Percentiles rank a stretch among this genome's conserved stretches.
phyloP scores from a whole-genome alignment of 2,797 vertebrate species.

The Aldrovandia affinis region DNA sequence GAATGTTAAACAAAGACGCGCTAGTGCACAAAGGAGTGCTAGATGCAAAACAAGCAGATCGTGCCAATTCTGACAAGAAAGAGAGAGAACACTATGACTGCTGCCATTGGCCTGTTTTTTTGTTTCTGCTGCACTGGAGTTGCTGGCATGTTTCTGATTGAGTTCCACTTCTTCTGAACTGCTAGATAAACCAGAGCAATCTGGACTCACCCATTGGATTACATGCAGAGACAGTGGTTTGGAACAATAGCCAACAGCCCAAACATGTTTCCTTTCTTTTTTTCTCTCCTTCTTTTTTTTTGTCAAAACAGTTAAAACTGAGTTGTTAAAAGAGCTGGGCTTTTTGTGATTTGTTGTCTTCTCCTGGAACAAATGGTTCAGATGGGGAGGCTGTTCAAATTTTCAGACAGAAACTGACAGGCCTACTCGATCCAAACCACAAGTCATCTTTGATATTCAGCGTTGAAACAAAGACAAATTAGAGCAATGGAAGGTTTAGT shows the following conservation, averaged over 20 bases:
- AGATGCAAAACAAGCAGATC: conserved; percentile 35
- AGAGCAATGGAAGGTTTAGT: no score
- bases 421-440: background rate
- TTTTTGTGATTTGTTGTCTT: conserved; percentile 21
- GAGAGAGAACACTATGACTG: conserved; percentile 44
- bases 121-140: conserved; percentile 40
- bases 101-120: conserved; percentile 51
- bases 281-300: background rate
- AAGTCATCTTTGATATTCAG: conserved; percentile 1
- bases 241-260: conserved; percentile 52
- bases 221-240: conserved; percentile 60
- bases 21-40: conserved; percentile 40
- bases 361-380: conserved; percentile 8
- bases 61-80: conserved; percentile 37
- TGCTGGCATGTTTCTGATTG: conserved; percentile 13
- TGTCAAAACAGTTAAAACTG: background rate
- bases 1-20: conserved; percentile 43
- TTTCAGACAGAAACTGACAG: background rate
- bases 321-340: conserved; percentile 45
- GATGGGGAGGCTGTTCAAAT: background rate
- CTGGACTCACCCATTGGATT: conserved; percentile 52
- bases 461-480: background rate
- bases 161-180: background rate
- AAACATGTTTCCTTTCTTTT: background rate
- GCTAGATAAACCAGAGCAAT: conserved; percentile 36